These are phyloP conservation scores for Sebastes itinus DNA, from an alignment of 2,797 vertebrate species.

Conservation along the genomic window DNA sequence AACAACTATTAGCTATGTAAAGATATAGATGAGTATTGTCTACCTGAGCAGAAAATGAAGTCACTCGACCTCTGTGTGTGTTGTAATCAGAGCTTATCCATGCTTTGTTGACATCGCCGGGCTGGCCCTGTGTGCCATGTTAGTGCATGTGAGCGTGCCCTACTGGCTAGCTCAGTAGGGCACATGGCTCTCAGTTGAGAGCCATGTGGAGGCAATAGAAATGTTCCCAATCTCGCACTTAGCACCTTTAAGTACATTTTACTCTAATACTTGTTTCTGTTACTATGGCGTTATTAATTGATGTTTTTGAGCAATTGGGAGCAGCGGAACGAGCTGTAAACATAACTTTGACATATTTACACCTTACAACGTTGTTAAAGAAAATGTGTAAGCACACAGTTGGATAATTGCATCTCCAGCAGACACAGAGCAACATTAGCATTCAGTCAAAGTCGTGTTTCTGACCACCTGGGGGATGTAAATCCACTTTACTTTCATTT, in stretches of 20 bases:
- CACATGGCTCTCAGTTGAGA: too few relatives aligned
- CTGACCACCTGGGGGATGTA: not conserved
- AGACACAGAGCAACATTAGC: not conserved
- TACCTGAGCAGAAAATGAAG: too few relatives aligned
- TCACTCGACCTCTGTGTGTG: too few relatives aligned
- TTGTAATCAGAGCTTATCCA: too few relatives aligned
- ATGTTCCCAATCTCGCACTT: not conserved
- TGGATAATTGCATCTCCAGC: conserved; percentile 1
- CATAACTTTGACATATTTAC: not conserved
- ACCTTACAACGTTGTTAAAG: not conserved
- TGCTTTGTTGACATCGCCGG: too few relatives aligned
- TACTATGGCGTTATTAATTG: not conserved
- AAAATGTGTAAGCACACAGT: not conserved
- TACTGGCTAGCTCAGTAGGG: too few relatives aligned
- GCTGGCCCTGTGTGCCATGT: too few relatives aligned
- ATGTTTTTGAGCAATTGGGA: not conserved
- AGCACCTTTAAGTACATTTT: not conserved
- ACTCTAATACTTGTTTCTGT: not conserved
- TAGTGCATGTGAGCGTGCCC: too few relatives aligned
- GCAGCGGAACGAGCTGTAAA: not conserved
- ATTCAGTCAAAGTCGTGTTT: not conserved
- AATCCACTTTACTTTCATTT: not conserved
- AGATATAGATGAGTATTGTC: too few relatives aligned
- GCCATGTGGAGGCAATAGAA: too few relatives aligned
- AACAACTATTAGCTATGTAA: too few relatives aligned